Percentiles rank a stretch among this genome's conserved stretches.
Conservation (phyloP, 2,113 vertebrate genomes). For the Ictidomys tridecemlineatus region DNA sequence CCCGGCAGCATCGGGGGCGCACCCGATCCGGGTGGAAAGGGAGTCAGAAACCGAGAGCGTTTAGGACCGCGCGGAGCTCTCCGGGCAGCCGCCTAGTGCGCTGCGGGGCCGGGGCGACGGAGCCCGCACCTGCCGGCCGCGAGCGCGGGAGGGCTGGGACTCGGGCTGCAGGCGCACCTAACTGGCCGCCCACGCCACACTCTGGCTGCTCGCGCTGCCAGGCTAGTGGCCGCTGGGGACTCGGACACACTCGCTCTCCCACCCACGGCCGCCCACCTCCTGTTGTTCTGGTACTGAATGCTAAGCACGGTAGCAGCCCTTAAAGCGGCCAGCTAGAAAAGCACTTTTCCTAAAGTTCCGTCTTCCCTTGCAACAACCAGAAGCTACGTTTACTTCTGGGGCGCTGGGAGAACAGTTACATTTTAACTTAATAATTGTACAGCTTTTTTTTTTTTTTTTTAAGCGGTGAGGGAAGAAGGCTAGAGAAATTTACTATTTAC, state of each 20-base stretch:
- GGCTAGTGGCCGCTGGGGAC: background rate
- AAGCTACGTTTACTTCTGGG: background rate
- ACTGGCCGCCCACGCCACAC: background rate
- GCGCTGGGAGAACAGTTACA: background rate
- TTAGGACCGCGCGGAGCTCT: conserved; percentile 81
- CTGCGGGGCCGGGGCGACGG: background rate
- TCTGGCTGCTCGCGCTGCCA: accelerated
- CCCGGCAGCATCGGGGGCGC: conserved; percentile 53
- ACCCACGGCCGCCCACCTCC: background rate
- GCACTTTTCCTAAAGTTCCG: conserved; percentile 74
- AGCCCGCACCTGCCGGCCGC: conserved; percentile 73
- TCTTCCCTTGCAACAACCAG: background rate
- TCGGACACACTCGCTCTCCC: background rate
- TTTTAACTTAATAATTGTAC: background rate
- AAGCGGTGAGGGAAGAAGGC: background rate
- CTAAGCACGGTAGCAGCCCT: background rate
- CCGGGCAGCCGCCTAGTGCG: background rate
- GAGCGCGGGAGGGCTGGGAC: background rate
- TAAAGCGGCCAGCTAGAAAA: background rate
- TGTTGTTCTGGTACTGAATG: background rate
- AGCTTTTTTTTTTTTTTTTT: background rate
- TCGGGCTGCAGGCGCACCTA: background rate
- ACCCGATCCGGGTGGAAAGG: background rate
- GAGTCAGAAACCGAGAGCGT: background rate
- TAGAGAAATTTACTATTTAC: background rate